A percentile compares a stretch with the other conserved stretches of the same genome.
Conservation (phyloP, 2,113 vertebrate genomes). For the Colaptes auratus region DNA sequence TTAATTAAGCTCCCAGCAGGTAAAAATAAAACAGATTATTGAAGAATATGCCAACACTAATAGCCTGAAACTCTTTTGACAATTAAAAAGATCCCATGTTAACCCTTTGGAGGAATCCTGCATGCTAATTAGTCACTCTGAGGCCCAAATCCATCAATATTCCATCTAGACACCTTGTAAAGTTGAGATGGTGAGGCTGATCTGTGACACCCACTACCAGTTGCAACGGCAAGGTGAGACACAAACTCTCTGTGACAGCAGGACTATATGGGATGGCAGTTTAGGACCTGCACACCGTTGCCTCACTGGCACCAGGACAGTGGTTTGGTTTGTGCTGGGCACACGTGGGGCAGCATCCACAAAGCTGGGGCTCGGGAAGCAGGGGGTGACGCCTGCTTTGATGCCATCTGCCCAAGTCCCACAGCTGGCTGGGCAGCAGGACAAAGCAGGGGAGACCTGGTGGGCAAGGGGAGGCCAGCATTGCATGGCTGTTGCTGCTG, state of each 20-base stretch:
- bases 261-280: rapidly evolving
- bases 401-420: background rate
- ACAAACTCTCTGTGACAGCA: rapidly evolving
- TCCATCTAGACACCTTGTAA: background rate
- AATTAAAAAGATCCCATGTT: conserved; percentile 82
- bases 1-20: conserved; percentile 99
- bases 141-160: conserved; percentile 30
- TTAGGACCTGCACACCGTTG: rapidly evolving
- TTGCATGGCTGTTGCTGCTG: rapidly evolving
- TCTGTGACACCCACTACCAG: rapidly evolving
- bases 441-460: background rate
- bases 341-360: rapidly evolving
- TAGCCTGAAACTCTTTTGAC: conserved; percentile 89
- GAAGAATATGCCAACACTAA: conserved; percentile 92
- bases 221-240: background rate
- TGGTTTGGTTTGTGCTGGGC: rapidly evolving
- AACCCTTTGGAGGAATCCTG: conserved; percentile 74
- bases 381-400: rapidly evolving
- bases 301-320: rapidly evolving
- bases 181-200: background rate
- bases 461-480: background rate
- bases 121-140: conserved; percentile 60
- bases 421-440: background rate
- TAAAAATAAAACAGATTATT: conserved; percentile 99
- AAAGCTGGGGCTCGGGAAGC: background rate